phyloP scores from a whole-genome alignment of 2,797 vertebrate species.

The Aphelocoma californica region DNA sequence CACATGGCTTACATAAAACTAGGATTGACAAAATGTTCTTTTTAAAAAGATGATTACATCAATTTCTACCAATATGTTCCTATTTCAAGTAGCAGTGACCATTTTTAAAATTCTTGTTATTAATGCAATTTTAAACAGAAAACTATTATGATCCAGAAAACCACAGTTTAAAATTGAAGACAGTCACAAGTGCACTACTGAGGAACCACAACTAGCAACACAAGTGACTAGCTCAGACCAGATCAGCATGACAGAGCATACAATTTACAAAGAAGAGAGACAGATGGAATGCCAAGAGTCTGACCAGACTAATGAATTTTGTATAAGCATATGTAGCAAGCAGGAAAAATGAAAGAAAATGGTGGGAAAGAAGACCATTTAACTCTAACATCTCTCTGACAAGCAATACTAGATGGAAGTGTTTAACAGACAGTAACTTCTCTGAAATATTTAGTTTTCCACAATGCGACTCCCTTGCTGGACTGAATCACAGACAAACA shows the following conservation, averaged over 20 bases:
- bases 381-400: not conserved
- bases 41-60: not conserved
- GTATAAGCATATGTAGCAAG: not conserved
- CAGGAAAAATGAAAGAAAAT: too few relatives aligned
- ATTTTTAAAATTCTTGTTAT: not conserved
- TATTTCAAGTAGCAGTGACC: not conserved
- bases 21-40: not conserved
- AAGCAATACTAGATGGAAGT: not conserved
- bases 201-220: not conserved
- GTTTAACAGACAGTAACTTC: not conserved
- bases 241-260: not conserved
- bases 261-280: not conserved
- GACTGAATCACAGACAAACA: not conserved
- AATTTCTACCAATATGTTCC: not conserved
- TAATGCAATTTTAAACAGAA: not conserved
- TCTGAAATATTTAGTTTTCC: not conserved
- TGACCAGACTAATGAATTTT: not conserved
- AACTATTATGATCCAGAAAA: not conserved
- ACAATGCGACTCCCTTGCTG: fast-evolving
- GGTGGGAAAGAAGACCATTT: not conserved
- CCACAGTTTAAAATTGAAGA: not conserved
- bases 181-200: not conserved
- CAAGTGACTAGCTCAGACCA: not conserved
- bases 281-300: not conserved
- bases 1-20: not conserved